These are phyloP conservation scores for Drosophila prolongata DNA, from an alignment of 2,888 invertebrate species.

Conservation along the genomic window DNA sequence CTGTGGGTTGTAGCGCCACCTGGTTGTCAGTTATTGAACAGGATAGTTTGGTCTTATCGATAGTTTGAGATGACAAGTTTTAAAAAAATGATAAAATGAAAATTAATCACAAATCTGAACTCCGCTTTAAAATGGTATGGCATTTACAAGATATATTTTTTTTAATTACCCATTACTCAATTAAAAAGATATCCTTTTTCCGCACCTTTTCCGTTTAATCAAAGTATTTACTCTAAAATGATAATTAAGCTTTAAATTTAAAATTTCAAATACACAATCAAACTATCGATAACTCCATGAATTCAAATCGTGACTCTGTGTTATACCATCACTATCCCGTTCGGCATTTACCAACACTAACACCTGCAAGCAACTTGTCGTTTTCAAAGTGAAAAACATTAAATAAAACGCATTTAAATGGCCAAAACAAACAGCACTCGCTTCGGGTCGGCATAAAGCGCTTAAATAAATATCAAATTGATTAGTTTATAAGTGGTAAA, in stretches of 20 bases:
- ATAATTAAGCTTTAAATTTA: too few species aligned
- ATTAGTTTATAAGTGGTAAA: background rate
- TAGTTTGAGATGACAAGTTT: background rate
- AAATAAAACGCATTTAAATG: conserved; percentile 57
- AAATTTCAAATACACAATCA: background rate
- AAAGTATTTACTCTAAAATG: too few species aligned
- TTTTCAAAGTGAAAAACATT: conserved; percentile 66
- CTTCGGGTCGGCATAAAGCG: conserved; percentile 13
- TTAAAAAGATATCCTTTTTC: too few species aligned
- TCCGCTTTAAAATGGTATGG: too few species aligned
- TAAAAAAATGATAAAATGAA: too few species aligned
- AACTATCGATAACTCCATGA: background rate
- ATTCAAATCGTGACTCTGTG: background rate
- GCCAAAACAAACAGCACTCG: conserved; percentile 32
- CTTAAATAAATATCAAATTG: background rate
- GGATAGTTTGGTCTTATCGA: background rate
- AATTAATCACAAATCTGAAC: too few species aligned
- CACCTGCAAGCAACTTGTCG: conserved; percentile 48
- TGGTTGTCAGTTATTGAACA: background rate
- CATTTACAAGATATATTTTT: too few species aligned
- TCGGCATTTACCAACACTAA: conserved; percentile 31
- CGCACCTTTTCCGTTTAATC: too few species aligned
- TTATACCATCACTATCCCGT: conserved; percentile 4
- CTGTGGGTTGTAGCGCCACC: conserved; percentile 6
- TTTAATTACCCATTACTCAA: too few species aligned